Base-by-base conservation (phyloP, 2,888 invertebrate species). In the Liopterus haemorrhoidalis region DNA sequence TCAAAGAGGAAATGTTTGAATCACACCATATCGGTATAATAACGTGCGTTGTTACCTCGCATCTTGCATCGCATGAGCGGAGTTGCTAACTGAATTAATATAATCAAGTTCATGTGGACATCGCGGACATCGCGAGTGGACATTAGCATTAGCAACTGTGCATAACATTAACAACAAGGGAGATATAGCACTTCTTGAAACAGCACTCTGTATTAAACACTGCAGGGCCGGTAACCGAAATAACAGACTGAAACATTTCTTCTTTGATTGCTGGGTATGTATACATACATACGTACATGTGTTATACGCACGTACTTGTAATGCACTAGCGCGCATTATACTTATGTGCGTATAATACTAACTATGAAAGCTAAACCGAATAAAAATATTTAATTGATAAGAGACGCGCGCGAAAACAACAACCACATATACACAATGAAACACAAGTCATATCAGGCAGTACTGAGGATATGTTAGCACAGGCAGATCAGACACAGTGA, bases 1-100 rank as follows among this genome's bases (percentile, higher is more conserved):
- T 64, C 67, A 66, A 68, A 68, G 67, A 67, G 62, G 66, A 68
- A 68, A 67, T 67, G 67, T 68, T 66, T 66, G 57, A 59, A 61
- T 63, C 62, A 54, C 52, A 46, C 53, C 54, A 32, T 32, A n/a
- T n/a, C n/a, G n/a, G n/a, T n/a, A n/a, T n/a, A n/a, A n/a, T n/a
- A n/a, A n/a, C n/a, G n/a, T n/a, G n/a, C n/a, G n/a, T n/a, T n/a
- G n/a, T n/a, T 35, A 39, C 39, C 39, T 45, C 24, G 21, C 30
- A 22, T 16, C 18, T 5, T 33, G 33, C 20, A 9, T 15, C 28
- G 14, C 28, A 28, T 28, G 14, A 11, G 12, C 6, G 12, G 28
- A 15, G 28, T 28, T 5, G 9, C 28, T 5, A 5, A 15, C 15
- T 8, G 24, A 8, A 22, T 14, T 9, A 28, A 28, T 15, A 8